Evolutionary conservation across 2,113 vertebrate species (phyloP), one percentile per base, ranked within the genome.

Genomic region (Sylvia atricapilla): DNA sequence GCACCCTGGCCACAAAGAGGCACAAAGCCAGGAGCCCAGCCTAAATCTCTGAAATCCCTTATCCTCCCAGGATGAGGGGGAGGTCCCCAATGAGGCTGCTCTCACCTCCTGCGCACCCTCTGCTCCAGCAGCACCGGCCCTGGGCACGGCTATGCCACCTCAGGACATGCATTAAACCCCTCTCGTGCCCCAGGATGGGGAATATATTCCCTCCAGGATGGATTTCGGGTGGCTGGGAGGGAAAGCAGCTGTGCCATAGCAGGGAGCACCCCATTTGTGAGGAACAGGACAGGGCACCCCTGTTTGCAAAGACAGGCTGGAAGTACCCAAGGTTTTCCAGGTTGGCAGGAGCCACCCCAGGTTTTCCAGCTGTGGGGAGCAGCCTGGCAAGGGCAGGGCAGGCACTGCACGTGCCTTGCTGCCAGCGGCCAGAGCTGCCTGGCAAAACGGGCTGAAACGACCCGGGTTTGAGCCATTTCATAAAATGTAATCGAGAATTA

Each of bases 401-500:
- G 30, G 80, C 76, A 43, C 49, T 0, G 3, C 10, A 0, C 52
- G 35, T 25, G 35, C 47, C 78, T 90, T 11, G 14, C 70, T 94
- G 75, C 74, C 0, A 2, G 75, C 21, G 1, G n/a, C 53, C 9
- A 1, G 37, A 84, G 63, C 18, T 6, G 30, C 52, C 81, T 88
- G 89, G 60, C 56, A 83, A 87, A 86, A 90, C 6, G 56, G 90
- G 76, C 90, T 93, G 9, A 81, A 92, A 70, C 0, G 1, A 50
- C 44, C 18, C 3, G 13, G 52, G 39, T 86, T 83, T 84, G 92
- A 92, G 73, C 75, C 92, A 63, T 91, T 91, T 85, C 90, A 85
- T 89, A 76, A 89, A 83, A 58, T 30, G 59, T 82, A 94, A 83
- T 59, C 17, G 39, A 90, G 84, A 94, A 87, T 72, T 39, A 41